phyloP scores from a whole-genome alignment of 2,113 vertebrate genomes.

The Campylomormyrus tamandua region DNA sequence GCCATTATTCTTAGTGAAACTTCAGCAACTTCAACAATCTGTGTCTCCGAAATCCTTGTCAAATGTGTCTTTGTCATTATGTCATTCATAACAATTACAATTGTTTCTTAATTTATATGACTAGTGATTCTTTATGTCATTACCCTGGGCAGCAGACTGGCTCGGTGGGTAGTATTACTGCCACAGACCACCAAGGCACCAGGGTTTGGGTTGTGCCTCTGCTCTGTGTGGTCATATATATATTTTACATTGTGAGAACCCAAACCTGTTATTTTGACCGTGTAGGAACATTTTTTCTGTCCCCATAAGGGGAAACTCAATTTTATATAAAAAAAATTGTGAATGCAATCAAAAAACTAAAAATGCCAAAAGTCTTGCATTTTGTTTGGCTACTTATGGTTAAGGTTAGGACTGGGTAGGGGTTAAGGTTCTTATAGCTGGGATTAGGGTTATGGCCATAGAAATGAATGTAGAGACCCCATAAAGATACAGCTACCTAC shows the following conservation, averaged over 20 bases:
- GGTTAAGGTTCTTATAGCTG: neutral
- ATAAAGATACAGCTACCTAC: neutral
- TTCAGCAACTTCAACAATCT: neutral
- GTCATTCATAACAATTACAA: neutral
- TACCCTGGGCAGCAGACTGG: neutral
- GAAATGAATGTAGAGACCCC: neutral
- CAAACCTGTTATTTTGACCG: neutral
- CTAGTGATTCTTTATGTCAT: neutral
- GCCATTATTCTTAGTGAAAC: neutral
- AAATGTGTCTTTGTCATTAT: neutral
- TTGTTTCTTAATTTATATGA: neutral
- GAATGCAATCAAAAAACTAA: neutral
- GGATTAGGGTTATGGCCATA: neutral
- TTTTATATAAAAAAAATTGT: neutral
- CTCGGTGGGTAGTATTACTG: neutral
- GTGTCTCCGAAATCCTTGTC: neutral
- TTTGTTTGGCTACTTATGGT: neutral
- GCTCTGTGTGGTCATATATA: neutral
- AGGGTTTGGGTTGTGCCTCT: neutral
- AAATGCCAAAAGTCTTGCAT: neutral
- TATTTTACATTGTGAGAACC: neutral
- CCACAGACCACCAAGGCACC: neutral
- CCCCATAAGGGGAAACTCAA: neutral
- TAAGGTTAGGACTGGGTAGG: neutral
- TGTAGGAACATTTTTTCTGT: neutral